These are phyloP conservation scores for Miniopterus natalensis DNA, from an alignment of 2,113 vertebrate species.

Conservation along the genomic window DNA sequence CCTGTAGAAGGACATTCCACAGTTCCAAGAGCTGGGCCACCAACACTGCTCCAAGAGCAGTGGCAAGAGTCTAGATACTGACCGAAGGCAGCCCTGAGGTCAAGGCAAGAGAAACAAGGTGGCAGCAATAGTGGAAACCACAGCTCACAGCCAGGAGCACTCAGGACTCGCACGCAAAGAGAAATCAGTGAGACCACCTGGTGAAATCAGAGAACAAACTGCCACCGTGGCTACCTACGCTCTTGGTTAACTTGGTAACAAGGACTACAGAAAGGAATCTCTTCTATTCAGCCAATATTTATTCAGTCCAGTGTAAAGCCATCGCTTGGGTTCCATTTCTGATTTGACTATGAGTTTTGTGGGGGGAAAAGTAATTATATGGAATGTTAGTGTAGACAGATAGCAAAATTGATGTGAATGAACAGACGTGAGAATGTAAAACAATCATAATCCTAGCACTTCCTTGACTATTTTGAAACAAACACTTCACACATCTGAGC, in stretches of 20 bases:
- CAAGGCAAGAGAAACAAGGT: not conserved
- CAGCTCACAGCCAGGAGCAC: not conserved
- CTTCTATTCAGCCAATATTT: not conserved
- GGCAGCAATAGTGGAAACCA: not conserved
- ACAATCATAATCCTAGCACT: not conserved
- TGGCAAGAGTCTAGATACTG: not conserved
- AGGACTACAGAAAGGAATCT: not conserved
- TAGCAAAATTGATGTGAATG: not conserved
- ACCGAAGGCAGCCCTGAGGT: not conserved
- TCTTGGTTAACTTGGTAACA: not conserved
- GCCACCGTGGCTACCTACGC: not conserved
- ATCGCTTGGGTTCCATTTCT: not conserved
- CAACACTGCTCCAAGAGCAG: not conserved
- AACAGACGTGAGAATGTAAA: not conserved
- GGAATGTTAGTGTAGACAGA: not conserved
- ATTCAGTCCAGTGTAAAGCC: not conserved
- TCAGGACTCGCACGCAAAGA: not conserved
- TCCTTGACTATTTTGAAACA: conserved; percentile 19
- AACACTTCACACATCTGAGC: not conserved
- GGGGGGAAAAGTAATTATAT: not conserved
- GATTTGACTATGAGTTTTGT: not conserved
- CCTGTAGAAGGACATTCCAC: not conserved
- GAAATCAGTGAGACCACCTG: not conserved
- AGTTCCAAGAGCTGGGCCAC: not conserved
- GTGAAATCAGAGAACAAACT: not conserved